Evolutionary conservation across 2,888 invertebrate genomes (phyloP).

Genomic region (Sisyra nigra): DNA sequence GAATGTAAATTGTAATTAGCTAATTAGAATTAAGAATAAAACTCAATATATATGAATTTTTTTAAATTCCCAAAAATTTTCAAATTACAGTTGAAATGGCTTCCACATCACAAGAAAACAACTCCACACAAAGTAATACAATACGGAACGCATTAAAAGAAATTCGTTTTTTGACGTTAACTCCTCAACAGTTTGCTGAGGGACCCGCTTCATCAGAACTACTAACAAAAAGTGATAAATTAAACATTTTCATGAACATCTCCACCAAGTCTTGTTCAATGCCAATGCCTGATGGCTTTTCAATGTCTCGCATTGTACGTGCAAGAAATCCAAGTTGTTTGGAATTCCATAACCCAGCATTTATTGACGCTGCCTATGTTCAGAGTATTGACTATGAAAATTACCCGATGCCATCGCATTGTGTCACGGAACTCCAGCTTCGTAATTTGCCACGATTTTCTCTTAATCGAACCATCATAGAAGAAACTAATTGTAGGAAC

Average conservation of each 20-base stretch:
- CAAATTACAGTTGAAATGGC: background rate
- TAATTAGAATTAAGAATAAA: no score
- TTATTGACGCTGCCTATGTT: background rate
- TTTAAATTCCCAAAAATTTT: no score
- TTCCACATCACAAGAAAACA: background rate
- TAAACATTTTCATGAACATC: slow-evolving; percentile 69
- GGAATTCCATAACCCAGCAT: no score
- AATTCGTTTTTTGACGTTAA: slow-evolving; percentile 63
- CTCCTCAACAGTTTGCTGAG: slow-evolving; percentile 69
- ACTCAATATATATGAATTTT: no score
- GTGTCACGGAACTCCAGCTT: background rate
- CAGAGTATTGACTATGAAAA: background rate
- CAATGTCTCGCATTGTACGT: slow-evolving; percentile 33
- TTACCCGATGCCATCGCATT: background rate
- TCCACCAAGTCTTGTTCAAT: slow-evolving; percentile 50
- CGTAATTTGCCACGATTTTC: slow-evolving; percentile 35
- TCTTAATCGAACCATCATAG: slow-evolving; percentile 48
- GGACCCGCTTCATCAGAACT: slow-evolving; percentile 63
- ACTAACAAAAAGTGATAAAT: slow-evolving; percentile 59
- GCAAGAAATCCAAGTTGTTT: slow-evolving; percentile 21
- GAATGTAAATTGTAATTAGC: no score
- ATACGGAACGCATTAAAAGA: slow-evolving; percentile 54
- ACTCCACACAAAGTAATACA: slow-evolving; percentile 18
- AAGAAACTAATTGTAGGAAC: slow-evolving; percentile 57
- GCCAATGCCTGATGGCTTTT: slow-evolving; percentile 60